Base-by-base conservation (phyloP, 2,888 invertebrate species). In the Globia sparganii region DNA sequence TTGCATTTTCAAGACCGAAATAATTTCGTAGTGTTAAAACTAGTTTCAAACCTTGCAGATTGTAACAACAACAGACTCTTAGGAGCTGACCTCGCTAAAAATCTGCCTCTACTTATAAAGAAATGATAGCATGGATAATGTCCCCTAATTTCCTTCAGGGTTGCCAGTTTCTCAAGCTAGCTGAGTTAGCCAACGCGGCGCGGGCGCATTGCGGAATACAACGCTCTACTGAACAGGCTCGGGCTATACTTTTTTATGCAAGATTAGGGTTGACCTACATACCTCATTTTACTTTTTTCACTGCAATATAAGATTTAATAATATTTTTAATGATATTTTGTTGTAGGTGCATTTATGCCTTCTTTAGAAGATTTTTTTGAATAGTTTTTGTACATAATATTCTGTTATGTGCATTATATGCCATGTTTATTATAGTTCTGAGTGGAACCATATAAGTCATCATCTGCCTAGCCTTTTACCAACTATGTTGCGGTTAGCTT, bases 231-330 rank as follows among this genome's bases (percentile, higher is more conserved):
- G 91, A 84, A 83, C 89, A 85, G 87, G 87, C 87, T 77, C 88
- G 70, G 67, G 83, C 87, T 85, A 83, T 86, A 87, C 80, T 90
- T 90, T 91, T 88, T 92, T 91, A 87, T 92, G 92, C 91, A 92
- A 92, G 89, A 91, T 89, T 91, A 92, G 93, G 93, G 92, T 88
- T 90, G 91, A 87, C 92, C 93, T 88, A 90, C 83, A 90, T 91
- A 84, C 81, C 86, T 80, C 64, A 83, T 90, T 90, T 80, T 75
- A 84, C 78, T 81, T 88, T 86, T 83, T 85, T 80, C 56, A n/a
- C 72, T 78, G 79, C 79, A 84, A 83, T 72, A 71, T 56, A 56
- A 69, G 1, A 59, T 83, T 86, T 86, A 77, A 75, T 84, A 71
- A 75, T 31, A n/a, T 56, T 43, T 76, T 79, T 80, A 72, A 74